Percentiles rank a stretch among this genome's conserved stretches.
phyloP scores from a whole-genome alignment of 2,113 vertebrate species.

The Cochlearius cochlearius region DNA sequence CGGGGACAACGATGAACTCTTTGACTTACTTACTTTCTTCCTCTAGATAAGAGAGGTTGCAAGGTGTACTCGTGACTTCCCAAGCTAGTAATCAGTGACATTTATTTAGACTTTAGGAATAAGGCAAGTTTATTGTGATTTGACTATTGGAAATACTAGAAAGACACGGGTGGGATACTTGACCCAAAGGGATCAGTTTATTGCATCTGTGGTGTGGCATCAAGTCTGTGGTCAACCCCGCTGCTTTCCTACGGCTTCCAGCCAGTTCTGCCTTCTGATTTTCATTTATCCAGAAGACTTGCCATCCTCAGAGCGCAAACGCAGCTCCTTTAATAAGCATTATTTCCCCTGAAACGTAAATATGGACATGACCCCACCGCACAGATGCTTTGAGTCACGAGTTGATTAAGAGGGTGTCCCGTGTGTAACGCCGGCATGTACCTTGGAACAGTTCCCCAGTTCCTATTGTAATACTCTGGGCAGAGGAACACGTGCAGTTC shows the following conservation, averaged over 20 bases:
- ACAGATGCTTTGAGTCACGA: neutral
- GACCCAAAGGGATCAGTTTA: neutral
- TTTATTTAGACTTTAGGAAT: neutral
- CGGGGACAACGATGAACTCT: fast-evolving
- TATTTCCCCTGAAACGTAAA: neutral
- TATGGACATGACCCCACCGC: neutral
- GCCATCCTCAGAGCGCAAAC: neutral
- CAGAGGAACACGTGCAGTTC: neutral
- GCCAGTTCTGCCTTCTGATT: neutral
- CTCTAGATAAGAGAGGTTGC: neutral
- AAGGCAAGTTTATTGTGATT: neutral
- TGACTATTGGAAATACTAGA: neutral
- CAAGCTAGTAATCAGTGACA: neutral
- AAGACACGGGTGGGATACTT: neutral
- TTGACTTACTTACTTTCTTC: neutral
- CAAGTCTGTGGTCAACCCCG: neutral
- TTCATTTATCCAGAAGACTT: neutral
- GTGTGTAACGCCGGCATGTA: neutral
- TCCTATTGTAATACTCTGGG: neutral
- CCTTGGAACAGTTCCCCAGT: neutral
- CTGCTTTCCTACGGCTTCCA: neutral
- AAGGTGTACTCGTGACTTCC: neutral
- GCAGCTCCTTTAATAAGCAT: neutral
- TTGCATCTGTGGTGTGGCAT: neutral
- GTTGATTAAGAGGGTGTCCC: neutral